phyloP scores from a whole-genome alignment of 1,140 invertebrate species.

The Pseudomyrmex flavicornis region DNA sequence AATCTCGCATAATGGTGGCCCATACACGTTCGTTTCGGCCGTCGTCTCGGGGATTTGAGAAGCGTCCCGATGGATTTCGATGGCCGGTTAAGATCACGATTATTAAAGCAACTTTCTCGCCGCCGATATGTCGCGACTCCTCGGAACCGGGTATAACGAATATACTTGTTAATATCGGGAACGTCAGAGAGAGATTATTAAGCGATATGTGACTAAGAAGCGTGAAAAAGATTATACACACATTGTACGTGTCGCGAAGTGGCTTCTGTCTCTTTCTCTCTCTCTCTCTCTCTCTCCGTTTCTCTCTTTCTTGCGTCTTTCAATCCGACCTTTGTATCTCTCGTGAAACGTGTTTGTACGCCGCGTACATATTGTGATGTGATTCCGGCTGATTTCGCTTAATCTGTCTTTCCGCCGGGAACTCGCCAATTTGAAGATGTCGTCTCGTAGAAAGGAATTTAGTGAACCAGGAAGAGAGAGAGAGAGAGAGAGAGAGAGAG shows the following conservation, averaged over 20 bases:
- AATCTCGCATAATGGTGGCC: slow-evolving; percentile 57
- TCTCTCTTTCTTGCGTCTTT: background rate
- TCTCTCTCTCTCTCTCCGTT: no score
- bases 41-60: slow-evolving; percentile 52
- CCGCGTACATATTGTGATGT: slow-evolving; percentile 1
- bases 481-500: background rate
- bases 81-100: slow-evolving; percentile 14
- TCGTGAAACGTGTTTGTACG: background rate
- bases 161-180: slow-evolving; percentile 29
- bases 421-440: slow-evolving; percentile 32
- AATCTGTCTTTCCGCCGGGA: slow-evolving; percentile 31
- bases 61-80: slow-evolving; percentile 18
- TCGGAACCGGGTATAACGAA: background rate
- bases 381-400: slow-evolving; percentile 45
- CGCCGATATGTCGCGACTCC: slow-evolving; percentile 18
- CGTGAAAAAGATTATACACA: slow-evolving; percentile 35
- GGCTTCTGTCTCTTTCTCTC: background rate
- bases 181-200: slow-evolving; percentile 33
- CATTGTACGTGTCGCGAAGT: slow-evolving; percentile 25
- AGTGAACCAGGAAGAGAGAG: slow-evolving; percentile 43
- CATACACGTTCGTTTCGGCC: slow-evolving; percentile 15
- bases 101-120: slow-evolving; percentile 23
- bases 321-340: background rate
- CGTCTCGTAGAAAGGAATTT: slow-evolving; percentile 63
- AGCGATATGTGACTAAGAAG: slow-evolving; percentile 33